phyloP scores from a whole-genome alignment of 1,140 invertebrate species.

The Armadillidium nasatum region DNA sequence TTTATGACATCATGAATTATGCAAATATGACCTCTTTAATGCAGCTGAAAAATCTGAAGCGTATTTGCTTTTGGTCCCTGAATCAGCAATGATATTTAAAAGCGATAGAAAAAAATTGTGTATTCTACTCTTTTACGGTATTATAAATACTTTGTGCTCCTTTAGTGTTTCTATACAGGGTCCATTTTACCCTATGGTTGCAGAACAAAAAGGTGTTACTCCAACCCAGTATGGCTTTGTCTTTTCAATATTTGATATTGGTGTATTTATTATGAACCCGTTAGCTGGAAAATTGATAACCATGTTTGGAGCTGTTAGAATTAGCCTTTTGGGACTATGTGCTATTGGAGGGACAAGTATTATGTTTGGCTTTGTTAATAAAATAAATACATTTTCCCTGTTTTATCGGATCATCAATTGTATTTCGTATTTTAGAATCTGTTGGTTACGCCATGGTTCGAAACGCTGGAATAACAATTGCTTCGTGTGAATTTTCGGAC shows the following conservation, averaged over 20 bases:
- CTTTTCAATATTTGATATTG: slow-evolving; percentile 11
- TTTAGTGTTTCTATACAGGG: slow-evolving; percentile 14
- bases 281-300: neutral
- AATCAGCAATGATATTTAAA: too few relatives aligned
- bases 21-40: too few relatives aligned
- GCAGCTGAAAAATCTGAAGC: too few relatives aligned
- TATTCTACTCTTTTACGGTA: too few relatives aligned
- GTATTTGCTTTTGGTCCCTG: too few relatives aligned
- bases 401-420: slow-evolving; percentile 4
- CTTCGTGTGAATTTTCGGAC: slow-evolving; percentile 16
- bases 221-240: slow-evolving; percentile 23
- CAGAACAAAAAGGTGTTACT: slow-evolving; percentile 18
- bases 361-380: slow-evolving; percentile 19
- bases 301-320: neutral
- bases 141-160: too few relatives aligned
- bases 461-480: slow-evolving; percentile 14
- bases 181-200: slow-evolving; percentile 20
- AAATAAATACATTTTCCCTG: neutral
- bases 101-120: too few relatives aligned
- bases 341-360: slow-evolving; percentile 15
- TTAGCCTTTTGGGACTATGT: slow-evolving; percentile 8
- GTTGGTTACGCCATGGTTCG: slow-evolving; percentile 14
- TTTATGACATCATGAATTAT: too few relatives aligned
- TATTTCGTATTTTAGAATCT: slow-evolving; percentile 19
- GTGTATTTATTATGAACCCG: slow-evolving; percentile 11